Base-by-base conservation (phyloP, 2,888 invertebrate genomes). In the Lepidochrysops patricia region DNA sequence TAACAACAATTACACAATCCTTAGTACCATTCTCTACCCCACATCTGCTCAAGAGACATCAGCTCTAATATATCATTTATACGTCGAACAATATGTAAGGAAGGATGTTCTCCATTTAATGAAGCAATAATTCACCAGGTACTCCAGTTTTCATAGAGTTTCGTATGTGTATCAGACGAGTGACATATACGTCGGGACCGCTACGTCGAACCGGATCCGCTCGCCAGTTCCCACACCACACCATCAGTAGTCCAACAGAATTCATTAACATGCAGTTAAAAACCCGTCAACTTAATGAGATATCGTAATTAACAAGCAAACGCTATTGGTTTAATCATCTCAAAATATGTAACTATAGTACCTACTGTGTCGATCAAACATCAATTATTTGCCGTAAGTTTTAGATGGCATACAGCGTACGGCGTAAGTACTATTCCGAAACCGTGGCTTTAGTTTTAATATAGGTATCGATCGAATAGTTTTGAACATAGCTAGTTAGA, bases 271-370 rank as follows among this genome's bases (percentile, higher is more conserved):
- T 7, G n/a, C 25, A 50, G 50, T 26, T 50, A 25, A 25, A 5
- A 50, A 49, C 49, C n/a, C 26, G 26, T 49, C 50, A 26, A 26
- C 5, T 26, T 12, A 26, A 26, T 6, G 2, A 26, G n/a, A n/a
- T 34, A 43, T 43, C 43, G 9, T 19, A 43, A 50, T 50, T 50
- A 26, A 50, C 50, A 26, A 13, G 50, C 50, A 50, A 50, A 50
- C 26, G 26, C 7, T 13, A 49, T 12, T 6, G 9, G 5, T 15
- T 5, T 6, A 43, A 19, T 9, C 15, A 15, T 9, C 19, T 19
- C 6, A 13, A 2, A 19, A 3, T 6, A 19, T 15, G 2, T n/a
- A 34, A 34, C 7, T 29, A 1, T 9, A 29, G 7, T 7, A 1
- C 6, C n/a, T 12, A 34, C 13, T 4, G 1, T 13, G 13, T 5